phyloP scores from a whole-genome alignment of 2,113 vertebrate genomes.

The Aythya baeri region DNA sequence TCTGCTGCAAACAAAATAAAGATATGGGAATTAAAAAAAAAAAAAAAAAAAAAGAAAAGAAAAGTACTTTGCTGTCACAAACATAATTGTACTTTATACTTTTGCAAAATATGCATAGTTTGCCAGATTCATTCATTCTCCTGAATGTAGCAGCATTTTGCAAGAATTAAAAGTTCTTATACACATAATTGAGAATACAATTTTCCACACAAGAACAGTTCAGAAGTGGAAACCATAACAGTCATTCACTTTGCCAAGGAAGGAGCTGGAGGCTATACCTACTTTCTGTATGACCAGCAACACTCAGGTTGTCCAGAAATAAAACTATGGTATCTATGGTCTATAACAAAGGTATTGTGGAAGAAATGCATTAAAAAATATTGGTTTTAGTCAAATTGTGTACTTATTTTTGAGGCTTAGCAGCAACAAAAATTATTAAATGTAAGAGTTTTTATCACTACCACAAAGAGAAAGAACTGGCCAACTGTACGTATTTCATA shows the following conservation, averaged over 20 bases:
- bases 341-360: not conserved
- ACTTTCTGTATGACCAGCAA: not conserved
- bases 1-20: not conserved
- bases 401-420: not conserved
- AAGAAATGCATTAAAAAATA: not conserved
- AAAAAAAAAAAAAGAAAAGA: not conserved
- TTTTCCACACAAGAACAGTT: not conserved
- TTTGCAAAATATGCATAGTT: not conserved
- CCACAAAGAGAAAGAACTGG: not conserved
- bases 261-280: not conserved
- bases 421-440: not conserved
- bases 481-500: not conserved
- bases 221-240: not conserved
- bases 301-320: not conserved
- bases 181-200: not conserved
- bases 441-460: not conserved
- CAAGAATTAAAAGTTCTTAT: not conserved
- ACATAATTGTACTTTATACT: not conserved
- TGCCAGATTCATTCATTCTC: not conserved
- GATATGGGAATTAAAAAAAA: not conserved
- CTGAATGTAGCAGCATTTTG: not conserved
- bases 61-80: not conserved
- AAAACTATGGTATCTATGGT: not conserved
- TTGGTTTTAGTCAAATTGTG: not conserved
- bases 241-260: not conserved